Percentiles rank a stretch among this genome's conserved stretches.
Conservation (phyloP, 2,888 invertebrate genomes). For the Drosophila siamana region DNA sequence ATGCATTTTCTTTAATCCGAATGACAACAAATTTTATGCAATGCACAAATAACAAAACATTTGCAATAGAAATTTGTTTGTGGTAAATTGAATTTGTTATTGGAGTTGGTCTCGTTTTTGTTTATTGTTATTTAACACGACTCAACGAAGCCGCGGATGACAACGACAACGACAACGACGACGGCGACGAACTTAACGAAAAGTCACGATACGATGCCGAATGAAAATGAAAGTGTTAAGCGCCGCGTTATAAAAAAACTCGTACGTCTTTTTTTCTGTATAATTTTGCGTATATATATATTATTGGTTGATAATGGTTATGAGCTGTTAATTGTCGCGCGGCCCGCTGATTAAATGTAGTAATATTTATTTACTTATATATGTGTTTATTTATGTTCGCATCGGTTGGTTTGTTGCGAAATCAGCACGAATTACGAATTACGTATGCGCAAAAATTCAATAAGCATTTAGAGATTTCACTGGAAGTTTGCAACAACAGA, state of each 20-base stretch:
- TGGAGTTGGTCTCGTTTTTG: slow-evolving; percentile 45
- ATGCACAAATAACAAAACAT: slow-evolving; percentile 40
- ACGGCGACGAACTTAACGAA: slow-evolving; percentile 50
- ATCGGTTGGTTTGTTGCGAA: slow-evolving; percentile 54
- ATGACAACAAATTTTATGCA: slow-evolving; percentile 23
- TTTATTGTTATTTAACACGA: slow-evolving; percentile 73
- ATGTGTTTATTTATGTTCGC: slow-evolving; percentile 35
- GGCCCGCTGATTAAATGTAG: slow-evolving; percentile 48
- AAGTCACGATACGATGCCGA: slow-evolving; percentile 26
- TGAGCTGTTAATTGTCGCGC: slow-evolving; percentile 39
- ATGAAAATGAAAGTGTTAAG: slow-evolving; percentile 79
- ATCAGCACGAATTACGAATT: slow-evolving; percentile 44
- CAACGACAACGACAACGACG: slow-evolving; percentile 43
- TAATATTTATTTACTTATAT: slow-evolving; percentile 61
- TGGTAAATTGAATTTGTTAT: slow-evolving; percentile 29
- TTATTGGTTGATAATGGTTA: slow-evolving; percentile 14
- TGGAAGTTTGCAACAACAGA: slow-evolving; percentile 34
- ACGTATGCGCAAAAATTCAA: slow-evolving; percentile 26
- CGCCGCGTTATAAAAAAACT: slow-evolving; percentile 33
- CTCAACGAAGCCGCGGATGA: slow-evolving; percentile 55
- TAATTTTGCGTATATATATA: slow-evolving; percentile 17
- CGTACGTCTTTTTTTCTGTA: slow-evolving; percentile 1
- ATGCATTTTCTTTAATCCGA: slow-evolving; percentile 60
- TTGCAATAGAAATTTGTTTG: slow-evolving; percentile 36
- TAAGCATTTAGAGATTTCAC: slow-evolving; percentile 61